phyloP scores from a whole-genome alignment of 2,113 vertebrate species.

The Sturnira hondurensis region DNA sequence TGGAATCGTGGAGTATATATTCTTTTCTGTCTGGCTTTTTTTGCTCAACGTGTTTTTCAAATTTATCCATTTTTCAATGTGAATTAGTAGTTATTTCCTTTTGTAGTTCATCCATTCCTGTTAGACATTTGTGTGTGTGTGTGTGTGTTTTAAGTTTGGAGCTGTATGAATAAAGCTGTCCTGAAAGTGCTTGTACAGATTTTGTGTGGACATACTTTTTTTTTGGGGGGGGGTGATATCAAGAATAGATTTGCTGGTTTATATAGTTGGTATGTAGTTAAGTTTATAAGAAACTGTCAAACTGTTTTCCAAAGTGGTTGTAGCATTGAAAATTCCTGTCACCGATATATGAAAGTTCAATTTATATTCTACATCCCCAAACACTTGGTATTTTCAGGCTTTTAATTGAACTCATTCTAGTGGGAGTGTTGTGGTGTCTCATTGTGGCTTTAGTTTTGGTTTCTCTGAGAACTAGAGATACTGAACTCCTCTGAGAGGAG shows the following conservation, averaged over 20 bases:
- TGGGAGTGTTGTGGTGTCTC: background rate
- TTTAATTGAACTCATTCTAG: slow-evolving; percentile 1
- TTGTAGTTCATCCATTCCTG: background rate
- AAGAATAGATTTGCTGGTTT: background rate
- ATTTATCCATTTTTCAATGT: background rate
- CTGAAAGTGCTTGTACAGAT: background rate
- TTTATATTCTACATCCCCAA: background rate
- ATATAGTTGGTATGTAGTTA: background rate
- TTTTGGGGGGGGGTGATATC: background rate
- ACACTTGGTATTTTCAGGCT: background rate
- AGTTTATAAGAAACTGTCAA: background rate
- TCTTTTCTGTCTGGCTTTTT: background rate
- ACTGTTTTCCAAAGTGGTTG: background rate
- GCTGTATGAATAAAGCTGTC: background rate
- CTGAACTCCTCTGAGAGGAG: background rate
- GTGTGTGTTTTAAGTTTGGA: background rate
- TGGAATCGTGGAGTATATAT: background rate
- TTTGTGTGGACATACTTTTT: background rate
- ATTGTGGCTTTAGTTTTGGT: background rate
- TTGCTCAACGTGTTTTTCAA: background rate
- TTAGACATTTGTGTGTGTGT: background rate
- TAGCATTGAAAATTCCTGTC: background rate
- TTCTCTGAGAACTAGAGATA: background rate
- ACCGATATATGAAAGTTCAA: background rate
- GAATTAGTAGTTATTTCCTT: background rate